Conservation (phyloP, 2,888 invertebrate species). For the Embidobia sp. region DNA sequence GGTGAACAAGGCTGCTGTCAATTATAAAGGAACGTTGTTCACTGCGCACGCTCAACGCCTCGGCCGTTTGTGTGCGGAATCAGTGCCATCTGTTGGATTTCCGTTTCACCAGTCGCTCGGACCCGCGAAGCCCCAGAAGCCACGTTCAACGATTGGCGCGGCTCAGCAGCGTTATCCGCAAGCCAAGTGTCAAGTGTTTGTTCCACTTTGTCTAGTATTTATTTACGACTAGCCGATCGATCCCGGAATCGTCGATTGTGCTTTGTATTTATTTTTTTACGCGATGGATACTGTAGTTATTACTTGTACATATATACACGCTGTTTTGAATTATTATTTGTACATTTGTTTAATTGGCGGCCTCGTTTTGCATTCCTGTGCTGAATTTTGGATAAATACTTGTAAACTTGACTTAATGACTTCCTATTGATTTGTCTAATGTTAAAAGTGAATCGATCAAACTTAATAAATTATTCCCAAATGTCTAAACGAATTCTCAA, state of each 20-base stretch:
- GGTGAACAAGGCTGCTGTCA: too few relatives aligned
- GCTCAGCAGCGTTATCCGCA: constrained; percentile 72
- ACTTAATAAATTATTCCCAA: too few relatives aligned
- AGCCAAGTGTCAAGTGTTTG: constrained; percentile 38
- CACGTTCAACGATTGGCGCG: constrained; percentile 48
- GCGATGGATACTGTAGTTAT: constrained; percentile 38
- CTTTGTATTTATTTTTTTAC: constrained; percentile 66
- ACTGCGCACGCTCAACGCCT: too few relatives aligned
- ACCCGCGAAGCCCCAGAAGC: constrained; percentile 20
- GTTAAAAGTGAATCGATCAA: too few relatives aligned
- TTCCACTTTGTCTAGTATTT: constrained; percentile 50
- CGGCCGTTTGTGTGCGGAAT: too few relatives aligned
- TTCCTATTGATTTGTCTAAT: too few relatives aligned
- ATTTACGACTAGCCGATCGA: constrained; percentile 45
- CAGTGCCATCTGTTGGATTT: constrained; percentile 17
- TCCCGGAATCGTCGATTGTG: constrained; percentile 44
- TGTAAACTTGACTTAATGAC: too few relatives aligned
- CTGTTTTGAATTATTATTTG: constrained; percentile 20
- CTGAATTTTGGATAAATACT: background rate
- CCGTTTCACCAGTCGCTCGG: constrained; percentile 11
- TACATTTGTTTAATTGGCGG: constrained; percentile 46
- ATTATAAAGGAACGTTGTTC: too few relatives aligned
- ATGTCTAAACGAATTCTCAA: too few relatives aligned
- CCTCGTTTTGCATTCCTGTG: background rate
- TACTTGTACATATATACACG: constrained; percentile 45